phyloP scores from a whole-genome alignment of 2,797 vertebrate genomes.

The Lagocephalus sceleratus region DNA sequence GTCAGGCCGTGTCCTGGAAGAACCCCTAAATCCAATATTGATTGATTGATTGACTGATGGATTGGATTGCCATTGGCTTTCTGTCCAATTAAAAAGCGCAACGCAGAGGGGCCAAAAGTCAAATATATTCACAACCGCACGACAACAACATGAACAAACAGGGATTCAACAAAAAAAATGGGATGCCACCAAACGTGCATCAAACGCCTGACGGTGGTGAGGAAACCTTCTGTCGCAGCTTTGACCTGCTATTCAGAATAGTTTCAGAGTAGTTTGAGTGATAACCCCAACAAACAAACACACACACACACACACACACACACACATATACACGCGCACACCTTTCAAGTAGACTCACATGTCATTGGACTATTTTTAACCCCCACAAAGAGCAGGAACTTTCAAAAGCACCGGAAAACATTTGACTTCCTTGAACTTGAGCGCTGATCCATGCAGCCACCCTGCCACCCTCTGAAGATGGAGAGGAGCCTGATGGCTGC shows the following conservation, averaged over 20 bases:
- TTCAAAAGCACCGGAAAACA: slow-evolving; percentile 31
- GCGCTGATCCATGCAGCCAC: slow-evolving; percentile 59
- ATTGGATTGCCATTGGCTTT: too few species aligned
- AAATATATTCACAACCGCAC: too few species aligned
- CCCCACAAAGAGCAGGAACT: slow-evolving; percentile 48
- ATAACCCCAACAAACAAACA: slow-evolving; percentile 14
- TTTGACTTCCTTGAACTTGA: slow-evolving; percentile 52
- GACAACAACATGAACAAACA: too few species aligned
- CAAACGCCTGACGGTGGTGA: too few species aligned
- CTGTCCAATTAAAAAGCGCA: too few species aligned
- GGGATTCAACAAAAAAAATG: too few species aligned
- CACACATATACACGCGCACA: too few species aligned
- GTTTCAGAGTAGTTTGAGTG: slow-evolving; percentile 17
- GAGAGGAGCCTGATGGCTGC: slow-evolving; percentile 45
- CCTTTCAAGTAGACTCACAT: slow-evolving; percentile 17
- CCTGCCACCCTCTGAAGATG: slow-evolving; percentile 57
- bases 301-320: too few species aligned
- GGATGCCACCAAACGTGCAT: neutral
- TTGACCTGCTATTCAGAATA: slow-evolving; percentile 12
- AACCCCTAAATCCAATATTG: too few species aligned
- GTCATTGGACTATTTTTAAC: slow-evolving; percentile 41
- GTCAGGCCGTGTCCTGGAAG: too few species aligned
- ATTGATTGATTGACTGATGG: too few species aligned
- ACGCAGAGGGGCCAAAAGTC: too few species aligned
- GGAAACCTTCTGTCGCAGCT: slow-evolving; percentile 4